A percentile compares a stretch with the other conserved stretches of the same genome.
phyloP scores from a whole-genome alignment of 92 coral and sea anemone genomes.

The Metridium senile region DNA sequence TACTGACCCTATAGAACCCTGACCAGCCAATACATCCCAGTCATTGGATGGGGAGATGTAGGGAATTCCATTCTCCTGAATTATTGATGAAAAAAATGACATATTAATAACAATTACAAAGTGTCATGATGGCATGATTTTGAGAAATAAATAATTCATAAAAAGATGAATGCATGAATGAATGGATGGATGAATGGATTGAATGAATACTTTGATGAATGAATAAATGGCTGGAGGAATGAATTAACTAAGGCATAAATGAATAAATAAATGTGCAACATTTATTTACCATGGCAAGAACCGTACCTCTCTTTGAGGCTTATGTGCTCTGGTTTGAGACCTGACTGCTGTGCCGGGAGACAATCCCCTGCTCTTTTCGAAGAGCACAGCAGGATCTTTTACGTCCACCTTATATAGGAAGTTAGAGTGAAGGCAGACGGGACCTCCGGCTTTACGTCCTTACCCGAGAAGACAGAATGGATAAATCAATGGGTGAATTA shows the following conservation, averaged over 20 bases:
- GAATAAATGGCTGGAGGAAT: background rate
- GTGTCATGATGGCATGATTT: background rate
- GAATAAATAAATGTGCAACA: background rate
- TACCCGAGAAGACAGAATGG: no score
- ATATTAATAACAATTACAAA: background rate
- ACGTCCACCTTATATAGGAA: no score
- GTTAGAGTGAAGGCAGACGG: no score
- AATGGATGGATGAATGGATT: background rate
- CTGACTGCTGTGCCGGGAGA: no score
- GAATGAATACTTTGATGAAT: background rate
- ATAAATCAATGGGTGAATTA: background rate
- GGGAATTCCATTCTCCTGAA: constrained; percentile 49
- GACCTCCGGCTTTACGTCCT: no score
- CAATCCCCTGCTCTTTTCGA: no score
- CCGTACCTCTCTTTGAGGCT: no score
- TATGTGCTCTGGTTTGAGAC: no score
- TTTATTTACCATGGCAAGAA: no score
- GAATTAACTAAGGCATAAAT: background rate
- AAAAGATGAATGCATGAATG: background rate
- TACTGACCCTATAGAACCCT: constrained; percentile 84
- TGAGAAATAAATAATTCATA: background rate
- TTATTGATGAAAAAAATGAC: no score
- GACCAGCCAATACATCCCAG: constrained; percentile 76
- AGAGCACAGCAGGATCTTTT: no score
- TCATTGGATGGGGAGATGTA: constrained; percentile 88